phyloP scores from a whole-genome alignment of 1,140 invertebrate genomes.

The Drosophila paulistorum region DNA sequence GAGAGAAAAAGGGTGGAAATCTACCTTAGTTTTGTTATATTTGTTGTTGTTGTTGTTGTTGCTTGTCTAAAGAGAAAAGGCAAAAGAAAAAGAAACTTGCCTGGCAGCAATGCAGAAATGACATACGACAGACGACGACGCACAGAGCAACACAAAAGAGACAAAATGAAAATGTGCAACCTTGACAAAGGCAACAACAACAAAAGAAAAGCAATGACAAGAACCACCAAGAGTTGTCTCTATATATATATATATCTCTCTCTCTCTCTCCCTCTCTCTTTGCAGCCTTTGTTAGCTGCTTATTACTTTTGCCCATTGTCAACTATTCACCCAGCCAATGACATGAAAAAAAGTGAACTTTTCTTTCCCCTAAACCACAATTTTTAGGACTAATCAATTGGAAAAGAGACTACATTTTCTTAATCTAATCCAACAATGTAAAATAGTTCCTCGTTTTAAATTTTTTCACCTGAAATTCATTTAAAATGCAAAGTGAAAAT shows the following conservation, averaged over 20 bases:
- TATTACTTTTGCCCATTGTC: slow-evolving; percentile 44
- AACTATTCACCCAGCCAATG: not conserved
- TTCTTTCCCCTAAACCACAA: not conserved
- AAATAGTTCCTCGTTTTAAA: too few species aligned
- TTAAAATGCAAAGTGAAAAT: slow-evolving; percentile 8
- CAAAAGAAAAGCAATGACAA: not conserved
- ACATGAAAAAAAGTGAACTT: not conserved
- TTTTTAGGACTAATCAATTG: too few species aligned
- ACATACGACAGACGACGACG: slow-evolving; percentile 5
- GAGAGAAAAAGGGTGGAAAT: not conserved
- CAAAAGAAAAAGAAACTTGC: not conserved
- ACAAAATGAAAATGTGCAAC: slow-evolving; percentile 27
- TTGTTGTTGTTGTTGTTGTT: not conserved
- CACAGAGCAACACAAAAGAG: slow-evolving; percentile 4
- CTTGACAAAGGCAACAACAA: slow-evolving; percentile 25
- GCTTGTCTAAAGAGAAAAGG: not conserved
- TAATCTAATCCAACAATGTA: too few species aligned
- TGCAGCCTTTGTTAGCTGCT: slow-evolving; percentile 38
- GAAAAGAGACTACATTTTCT: too few species aligned
- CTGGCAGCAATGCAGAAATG: slow-evolving; percentile 4
- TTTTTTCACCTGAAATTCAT: slow-evolving; percentile 11
- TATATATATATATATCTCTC: too few species aligned
- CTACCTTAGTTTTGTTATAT: not conserved
- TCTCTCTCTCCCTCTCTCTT: slow-evolving; percentile 21
- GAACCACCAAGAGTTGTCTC: slow-evolving; percentile 17